phyloP scores from a whole-genome alignment of 1,140 invertebrate species.

The Gonioctena quinquepunctata region DNA sequence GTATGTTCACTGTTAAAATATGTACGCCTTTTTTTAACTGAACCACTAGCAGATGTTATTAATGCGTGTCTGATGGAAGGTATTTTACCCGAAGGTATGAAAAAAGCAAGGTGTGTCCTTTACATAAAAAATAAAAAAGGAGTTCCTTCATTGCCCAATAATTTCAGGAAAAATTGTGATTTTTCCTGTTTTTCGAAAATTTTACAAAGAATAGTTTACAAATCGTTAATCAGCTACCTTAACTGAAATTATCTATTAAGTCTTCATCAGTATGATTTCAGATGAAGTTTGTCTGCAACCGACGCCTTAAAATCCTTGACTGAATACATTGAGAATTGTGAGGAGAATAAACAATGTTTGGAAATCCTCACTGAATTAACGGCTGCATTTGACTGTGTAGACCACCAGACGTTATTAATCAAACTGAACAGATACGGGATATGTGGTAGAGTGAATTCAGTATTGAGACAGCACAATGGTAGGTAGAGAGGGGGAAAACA shows the following conservation, averaged over 20 bases:
- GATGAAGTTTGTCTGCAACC: neutral
- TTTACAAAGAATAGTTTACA: neutral
- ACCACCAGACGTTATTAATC: neutral
- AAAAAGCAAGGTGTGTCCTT: neutral
- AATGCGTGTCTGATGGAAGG: neutral
- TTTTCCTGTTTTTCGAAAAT: neutral
- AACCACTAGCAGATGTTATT: neutral
- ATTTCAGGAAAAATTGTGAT: neutral
- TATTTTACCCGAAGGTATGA: neutral
- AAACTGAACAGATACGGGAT: neutral
- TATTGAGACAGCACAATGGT: too few relatives aligned
- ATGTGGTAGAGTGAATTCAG: too few relatives aligned
- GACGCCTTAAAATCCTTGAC: neutral
- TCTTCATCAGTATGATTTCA: neutral
- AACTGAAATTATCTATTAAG: neutral
- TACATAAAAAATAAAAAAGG: neutral
- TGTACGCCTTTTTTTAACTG: neutral
- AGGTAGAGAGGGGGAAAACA: too few relatives aligned
- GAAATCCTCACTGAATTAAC: neutral
- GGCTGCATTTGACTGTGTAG: neutral
- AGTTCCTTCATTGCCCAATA: neutral
- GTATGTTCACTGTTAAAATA: neutral
- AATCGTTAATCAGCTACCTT: too few relatives aligned
- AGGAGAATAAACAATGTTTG: neutral
- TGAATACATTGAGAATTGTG: neutral